Evolutionary conservation across 2,113 vertebrate species (phyloP).

Genomic region (Nematolebias whitei): DNA sequence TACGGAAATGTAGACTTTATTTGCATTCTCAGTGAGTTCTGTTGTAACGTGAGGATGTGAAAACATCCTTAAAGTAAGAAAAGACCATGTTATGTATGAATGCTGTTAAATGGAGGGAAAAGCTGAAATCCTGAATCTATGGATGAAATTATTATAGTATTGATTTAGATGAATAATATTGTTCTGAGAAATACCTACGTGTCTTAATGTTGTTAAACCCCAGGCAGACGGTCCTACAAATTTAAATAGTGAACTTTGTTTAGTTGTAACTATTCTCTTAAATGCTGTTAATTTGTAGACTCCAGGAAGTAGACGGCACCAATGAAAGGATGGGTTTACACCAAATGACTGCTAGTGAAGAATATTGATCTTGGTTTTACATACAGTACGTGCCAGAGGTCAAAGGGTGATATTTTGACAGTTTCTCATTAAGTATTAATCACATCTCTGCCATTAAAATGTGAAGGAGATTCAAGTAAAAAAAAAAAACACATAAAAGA

Average conservation of each 20-base stretch:
- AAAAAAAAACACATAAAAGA: too few relatives aligned
- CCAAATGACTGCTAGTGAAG: constrained; percentile 12
- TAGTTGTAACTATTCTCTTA: constrained; percentile 1
- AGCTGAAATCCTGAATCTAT: constrained; percentile 26
- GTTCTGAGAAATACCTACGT: constrained; percentile 1
- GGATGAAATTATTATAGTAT: constrained; percentile 35
- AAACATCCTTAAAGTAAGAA: constrained; percentile 35
- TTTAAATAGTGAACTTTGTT: constrained; percentile 12
- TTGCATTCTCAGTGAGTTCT: constrained; percentile 46
- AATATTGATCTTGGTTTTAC: constrained; percentile 46
- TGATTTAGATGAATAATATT: too few relatives aligned
- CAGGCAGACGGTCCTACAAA: constrained; percentile 1
- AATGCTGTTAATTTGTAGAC: not conserved
- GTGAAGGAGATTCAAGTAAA: too few relatives aligned
- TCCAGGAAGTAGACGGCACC: too few relatives aligned
- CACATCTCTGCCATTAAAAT: too few relatives aligned
- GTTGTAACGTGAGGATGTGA: constrained; percentile 49
- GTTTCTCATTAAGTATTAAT: constrained; percentile 4
- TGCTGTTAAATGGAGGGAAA: constrained; percentile 13
- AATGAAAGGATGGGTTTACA: too few relatives aligned
- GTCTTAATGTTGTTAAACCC: not conserved
- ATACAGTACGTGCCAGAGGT: constrained; percentile 47
- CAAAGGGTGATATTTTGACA: constrained; percentile 26
- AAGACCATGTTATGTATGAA: constrained; percentile 40
- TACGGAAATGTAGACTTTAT: constrained; percentile 39